Evolutionary conservation across 2,797 vertebrate species (phyloP), one percentile per base, ranked within the genome.

Genomic region (Sebastes reedi): DNA sequence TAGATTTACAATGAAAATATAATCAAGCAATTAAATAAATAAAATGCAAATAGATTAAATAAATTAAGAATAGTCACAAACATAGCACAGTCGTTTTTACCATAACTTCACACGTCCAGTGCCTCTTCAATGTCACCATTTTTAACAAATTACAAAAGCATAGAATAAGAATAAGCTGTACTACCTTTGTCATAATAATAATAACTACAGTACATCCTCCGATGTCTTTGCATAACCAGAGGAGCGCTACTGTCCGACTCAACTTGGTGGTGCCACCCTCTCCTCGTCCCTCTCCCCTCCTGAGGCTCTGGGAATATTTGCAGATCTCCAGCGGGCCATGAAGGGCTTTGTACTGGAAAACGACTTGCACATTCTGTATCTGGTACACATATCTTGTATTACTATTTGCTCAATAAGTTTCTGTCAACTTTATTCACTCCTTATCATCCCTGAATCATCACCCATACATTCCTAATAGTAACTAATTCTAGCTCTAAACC

Each of bases 311-410:
- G 97, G 97, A 80, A 97, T 99, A 93, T 99, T 99, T 95, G 97
- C 98, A 82, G 99, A 99, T 88, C 96, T 99, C 54, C 99, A 99
- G 89, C 96, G 97, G 90, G 98, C 99, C 69, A 99, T 99, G 98
- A 99, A 99, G 87, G 96, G 97, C 68, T 99, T 99, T 91, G 98
- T 99, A 64, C 92, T 99, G 85, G 99, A 99, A 94, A 99, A 97
- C 61, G 98, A 99, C 89, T 92, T 99, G 75, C 98, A 99, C 91
- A 97, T 98, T 76, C 95, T 99, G n/a, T 99, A 98, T 93, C 93
- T 98, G 97, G 99, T 96, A 93, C 20, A 50, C 8, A 58, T 55
- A 46, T 59, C 9, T 75, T 80, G 1, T 16, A 14, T 62, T 52
- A 56, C 25, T 42, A 20, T 7, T 59, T 62, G 3, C 14, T 14